Conservation (phyloP, 1,140 invertebrate species). For the Dendroctonus valens region DNA sequence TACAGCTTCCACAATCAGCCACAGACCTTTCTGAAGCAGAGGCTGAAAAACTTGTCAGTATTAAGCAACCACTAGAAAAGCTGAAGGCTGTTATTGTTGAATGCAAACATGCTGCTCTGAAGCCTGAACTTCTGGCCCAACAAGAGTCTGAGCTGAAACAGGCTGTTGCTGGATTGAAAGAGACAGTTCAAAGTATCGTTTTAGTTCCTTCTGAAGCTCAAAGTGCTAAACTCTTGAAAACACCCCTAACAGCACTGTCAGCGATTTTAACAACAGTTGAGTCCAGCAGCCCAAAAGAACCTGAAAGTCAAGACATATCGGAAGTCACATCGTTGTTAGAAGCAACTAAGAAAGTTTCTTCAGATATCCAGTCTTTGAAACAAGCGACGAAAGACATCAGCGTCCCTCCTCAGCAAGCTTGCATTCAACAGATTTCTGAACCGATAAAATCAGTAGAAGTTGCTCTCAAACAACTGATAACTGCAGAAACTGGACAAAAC, state of each 20-base stretch:
- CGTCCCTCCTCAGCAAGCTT: not conserved
- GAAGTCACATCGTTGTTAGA: slow-evolving; percentile 4
- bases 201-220: no score
- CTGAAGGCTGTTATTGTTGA: slow-evolving; percentile 23
- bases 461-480: not conserved
- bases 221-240: no score
- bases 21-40: slow-evolving; percentile 13
- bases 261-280: no score
- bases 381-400: not conserved
- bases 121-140: slow-evolving; percentile 7
- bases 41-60: slow-evolving; percentile 9
- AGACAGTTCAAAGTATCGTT: no score
- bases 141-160: slow-evolving; percentile 21
- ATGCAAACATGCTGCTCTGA: slow-evolving; percentile 15
- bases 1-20: not conserved
- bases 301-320: not conserved
- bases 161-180: not conserved
- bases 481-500: slow-evolving; percentile 10
- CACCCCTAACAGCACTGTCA: no score
- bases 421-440: no score
- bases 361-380: slow-evolving; percentile 10
- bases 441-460: no score
- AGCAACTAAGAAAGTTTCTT: slow-evolving; percentile 2
- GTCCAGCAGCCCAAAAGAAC: not conserved
- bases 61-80: slow-evolving; percentile 28